phyloP scores from a whole-genome alignment of 2,797 vertebrate genomes.

The Tokudaia tokunoshimensis region DNA sequence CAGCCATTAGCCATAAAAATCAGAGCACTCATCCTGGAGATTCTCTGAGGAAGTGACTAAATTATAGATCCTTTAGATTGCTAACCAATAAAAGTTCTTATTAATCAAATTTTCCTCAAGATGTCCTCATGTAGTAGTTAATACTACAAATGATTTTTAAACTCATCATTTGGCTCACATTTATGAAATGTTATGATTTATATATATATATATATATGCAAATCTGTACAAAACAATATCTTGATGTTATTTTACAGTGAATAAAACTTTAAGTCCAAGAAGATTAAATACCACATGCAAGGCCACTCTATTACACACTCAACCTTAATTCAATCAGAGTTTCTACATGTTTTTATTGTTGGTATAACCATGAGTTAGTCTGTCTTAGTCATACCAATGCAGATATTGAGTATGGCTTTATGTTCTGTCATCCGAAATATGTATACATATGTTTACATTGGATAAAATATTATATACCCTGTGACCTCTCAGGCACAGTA shows the following conservation, averaged over 20 bases:
- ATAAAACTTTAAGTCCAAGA: slow-evolving; percentile 12
- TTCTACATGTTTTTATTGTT: neutral
- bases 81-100: slow-evolving; percentile 7
- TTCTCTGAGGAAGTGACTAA: neutral
- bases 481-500: neutral
- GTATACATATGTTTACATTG: neutral
- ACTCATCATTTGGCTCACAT: neutral
- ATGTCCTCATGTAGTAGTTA: neutral
- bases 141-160: neutral
- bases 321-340: neutral
- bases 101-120: slow-evolving; percentile 25
- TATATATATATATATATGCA: neutral
- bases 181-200: neutral
- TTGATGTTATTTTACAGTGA: slow-evolving; percentile 42
- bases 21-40: neutral
- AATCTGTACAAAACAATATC: neutral
- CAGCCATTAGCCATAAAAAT: neutral
- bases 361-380: neutral
- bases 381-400: neutral
- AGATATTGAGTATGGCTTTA: neutral
- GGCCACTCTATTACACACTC: neutral
- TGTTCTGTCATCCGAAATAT: neutral
- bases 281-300: neutral
- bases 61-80: neutral
- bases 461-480: neutral